phyloP scores from a whole-genome alignment of 2,888 invertebrate genomes.

The Oxystoma pomonae region DNA sequence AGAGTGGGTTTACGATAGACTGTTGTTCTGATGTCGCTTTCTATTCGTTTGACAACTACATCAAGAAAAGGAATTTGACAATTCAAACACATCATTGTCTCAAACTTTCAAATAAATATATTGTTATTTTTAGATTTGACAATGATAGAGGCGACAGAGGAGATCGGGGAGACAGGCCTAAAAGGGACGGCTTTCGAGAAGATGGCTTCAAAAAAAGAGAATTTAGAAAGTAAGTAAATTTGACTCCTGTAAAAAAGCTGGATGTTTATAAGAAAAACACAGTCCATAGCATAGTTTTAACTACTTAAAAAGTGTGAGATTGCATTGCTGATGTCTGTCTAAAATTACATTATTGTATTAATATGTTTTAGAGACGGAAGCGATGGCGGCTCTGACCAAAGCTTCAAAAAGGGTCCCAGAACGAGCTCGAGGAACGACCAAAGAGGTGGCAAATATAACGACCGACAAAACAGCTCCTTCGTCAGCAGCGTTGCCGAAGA shows the following conservation, averaged over 20 bases:
- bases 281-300: too few relatives aligned
- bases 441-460: constrained; percentile 16
- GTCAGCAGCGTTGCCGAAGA: constrained; percentile 20
- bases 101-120: too few relatives aligned
- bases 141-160: constrained; percentile 8
- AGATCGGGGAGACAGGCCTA: constrained; percentile 18
- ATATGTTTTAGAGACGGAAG: constrained; percentile 34
- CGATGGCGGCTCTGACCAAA: constrained; percentile 41
- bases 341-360: too few relatives aligned
- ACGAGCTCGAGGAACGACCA: constrained; percentile 33
- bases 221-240: constrained; percentile 30
- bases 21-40: too few relatives aligned
- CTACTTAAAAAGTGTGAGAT: too few relatives aligned
- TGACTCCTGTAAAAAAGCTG: not conserved
- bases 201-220: constrained; percentile 26
- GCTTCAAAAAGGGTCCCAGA: constrained; percentile 33
- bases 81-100: too few relatives aligned
- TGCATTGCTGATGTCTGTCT: too few relatives aligned
- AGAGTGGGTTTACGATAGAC: too few relatives aligned
- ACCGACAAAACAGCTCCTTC: constrained; percentile 18
- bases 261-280: too few relatives aligned
- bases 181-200: constrained; percentile 12
- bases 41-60: too few relatives aligned
- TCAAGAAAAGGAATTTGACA: too few relatives aligned
- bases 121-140: too few relatives aligned